Evolutionary conservation across 1,140 invertebrate genomes (phyloP).

Genomic region (Mamestra configurata): DNA sequence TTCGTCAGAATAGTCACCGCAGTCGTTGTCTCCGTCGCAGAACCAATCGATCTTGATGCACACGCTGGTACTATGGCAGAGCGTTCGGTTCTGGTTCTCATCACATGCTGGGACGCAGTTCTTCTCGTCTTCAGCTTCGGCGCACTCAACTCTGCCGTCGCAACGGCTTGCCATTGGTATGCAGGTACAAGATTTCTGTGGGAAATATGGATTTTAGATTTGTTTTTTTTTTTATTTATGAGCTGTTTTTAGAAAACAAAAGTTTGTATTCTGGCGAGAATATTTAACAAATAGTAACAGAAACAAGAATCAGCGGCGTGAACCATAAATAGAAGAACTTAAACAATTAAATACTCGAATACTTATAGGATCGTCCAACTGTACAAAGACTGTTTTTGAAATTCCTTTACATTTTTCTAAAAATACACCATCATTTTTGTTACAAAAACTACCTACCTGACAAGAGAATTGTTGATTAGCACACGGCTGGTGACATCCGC

Average conservation of each 20-base stretch:
- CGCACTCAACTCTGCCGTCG: slow-evolving; percentile 90
- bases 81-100: slow-evolving; percentile 89
- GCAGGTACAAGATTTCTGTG: slow-evolving; percentile 89
- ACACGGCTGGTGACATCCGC: slow-evolving; percentile 74
- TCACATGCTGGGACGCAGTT: slow-evolving; percentile 90
- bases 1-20: slow-evolving; percentile 95
- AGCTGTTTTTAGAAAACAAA: too few relatives aligned
- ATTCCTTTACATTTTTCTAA: too few relatives aligned
- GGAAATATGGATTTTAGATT: slow-evolving; percentile 11
- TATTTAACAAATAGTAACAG: too few relatives aligned
- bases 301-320: too few relatives aligned
- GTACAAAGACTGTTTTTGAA: too few relatives aligned
- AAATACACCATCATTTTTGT: background rate
- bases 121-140: slow-evolving; percentile 91
- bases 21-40: slow-evolving; percentile 94
- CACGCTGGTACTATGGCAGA: slow-evolving; percentile 91
- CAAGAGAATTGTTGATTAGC: slow-evolving; percentile 76
- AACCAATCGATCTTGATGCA: slow-evolving; percentile 94
- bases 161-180: slow-evolving; percentile 89
- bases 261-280: too few relatives aligned
- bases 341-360: too few relatives aligned
- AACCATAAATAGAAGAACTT: too few relatives aligned
- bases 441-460: slow-evolving; percentile 65
- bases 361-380: too few relatives aligned
- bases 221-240: too few relatives aligned